Percentiles rank a stretch among this genome's conserved stretches.
These are phyloP conservation scores for Origma solitaria DNA, from an alignment of 2,113 vertebrate genomes.

Conservation along the genomic window DNA sequence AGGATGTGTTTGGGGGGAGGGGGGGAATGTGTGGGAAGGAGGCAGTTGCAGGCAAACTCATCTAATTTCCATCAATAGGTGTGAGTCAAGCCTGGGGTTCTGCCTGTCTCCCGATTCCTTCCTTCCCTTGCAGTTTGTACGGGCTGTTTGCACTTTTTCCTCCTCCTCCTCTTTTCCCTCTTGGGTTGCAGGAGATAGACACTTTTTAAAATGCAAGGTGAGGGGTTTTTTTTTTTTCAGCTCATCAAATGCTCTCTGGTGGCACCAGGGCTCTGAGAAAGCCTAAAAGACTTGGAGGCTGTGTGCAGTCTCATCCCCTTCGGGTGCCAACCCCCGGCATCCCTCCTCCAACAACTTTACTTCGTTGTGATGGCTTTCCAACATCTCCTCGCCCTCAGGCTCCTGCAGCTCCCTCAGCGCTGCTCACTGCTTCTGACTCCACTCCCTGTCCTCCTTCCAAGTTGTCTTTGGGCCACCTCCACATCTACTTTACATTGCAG, in stretches of 20 bases:
- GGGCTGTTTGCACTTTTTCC: not conserved
- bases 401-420: not conserved
- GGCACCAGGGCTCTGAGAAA: not conserved
- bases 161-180: not conserved
- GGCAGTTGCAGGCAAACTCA: not conserved
- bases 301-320: not conserved
- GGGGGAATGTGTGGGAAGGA: not conserved
- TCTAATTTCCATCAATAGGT: not conserved
- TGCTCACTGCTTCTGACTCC: not conserved
- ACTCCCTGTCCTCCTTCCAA: not conserved
- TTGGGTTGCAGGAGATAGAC: not conserved
- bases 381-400: not conserved
- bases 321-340: not conserved
- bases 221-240: not conserved
- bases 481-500: not conserved
- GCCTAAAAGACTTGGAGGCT: not conserved
- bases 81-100: not conserved
- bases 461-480: not conserved
- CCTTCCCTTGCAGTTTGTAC: not conserved
- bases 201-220: slow-evolving; percentile 4
- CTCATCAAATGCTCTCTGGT: slow-evolving; percentile 7
- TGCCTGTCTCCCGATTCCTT: not conserved
- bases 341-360: not conserved
- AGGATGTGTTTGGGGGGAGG: not conserved
- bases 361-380: not conserved